phyloP scores from a whole-genome alignment of 1,140 invertebrate species.

The Lanistes nyassanus region DNA sequence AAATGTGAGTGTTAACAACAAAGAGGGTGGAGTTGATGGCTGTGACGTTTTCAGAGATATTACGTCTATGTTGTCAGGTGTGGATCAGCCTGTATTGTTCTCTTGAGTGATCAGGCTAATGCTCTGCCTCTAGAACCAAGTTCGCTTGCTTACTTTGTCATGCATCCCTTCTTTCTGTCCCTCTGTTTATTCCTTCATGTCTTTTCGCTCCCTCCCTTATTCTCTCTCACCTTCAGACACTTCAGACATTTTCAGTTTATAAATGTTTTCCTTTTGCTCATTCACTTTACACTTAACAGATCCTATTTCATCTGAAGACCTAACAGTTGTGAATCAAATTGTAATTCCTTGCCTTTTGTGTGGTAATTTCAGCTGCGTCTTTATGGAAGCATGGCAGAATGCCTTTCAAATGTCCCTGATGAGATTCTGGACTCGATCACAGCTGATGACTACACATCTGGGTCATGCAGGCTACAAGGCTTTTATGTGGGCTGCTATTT shows the following conservation, averaged over 20 bases:
- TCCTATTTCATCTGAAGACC: neutral
- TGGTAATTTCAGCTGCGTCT: slow-evolving; percentile 22
- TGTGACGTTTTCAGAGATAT: neutral
- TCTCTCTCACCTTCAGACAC: neutral
- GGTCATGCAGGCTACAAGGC: slow-evolving; percentile 34
- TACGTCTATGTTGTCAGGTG: neutral
- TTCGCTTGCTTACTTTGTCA: neutral
- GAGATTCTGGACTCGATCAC: slow-evolving; percentile 53
- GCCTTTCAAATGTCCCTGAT: slow-evolving; percentile 54
- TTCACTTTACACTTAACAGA: neutral
- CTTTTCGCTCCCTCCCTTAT: neutral
- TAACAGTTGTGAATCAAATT: neutral
- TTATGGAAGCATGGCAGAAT: slow-evolving; percentile 42
- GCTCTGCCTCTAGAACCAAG: too few relatives aligned
- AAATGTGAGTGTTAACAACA: slow-evolving; percentile 15
- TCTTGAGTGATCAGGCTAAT: too few relatives aligned
- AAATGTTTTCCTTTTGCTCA: neutral
- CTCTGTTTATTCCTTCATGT: neutral
- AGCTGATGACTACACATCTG: slow-evolving; percentile 41
- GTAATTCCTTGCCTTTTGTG: neutral
- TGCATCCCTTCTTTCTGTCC: neutral
- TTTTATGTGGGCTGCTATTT: slow-evolving; percentile 53
- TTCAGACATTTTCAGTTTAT: neutral
- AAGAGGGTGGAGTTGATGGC: neutral
- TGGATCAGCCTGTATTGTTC: too few relatives aligned